These are phyloP conservation scores for Tautogolabrus adspersus DNA, from an alignment of 2,113 vertebrate species.

Conservation along the genomic window DNA sequence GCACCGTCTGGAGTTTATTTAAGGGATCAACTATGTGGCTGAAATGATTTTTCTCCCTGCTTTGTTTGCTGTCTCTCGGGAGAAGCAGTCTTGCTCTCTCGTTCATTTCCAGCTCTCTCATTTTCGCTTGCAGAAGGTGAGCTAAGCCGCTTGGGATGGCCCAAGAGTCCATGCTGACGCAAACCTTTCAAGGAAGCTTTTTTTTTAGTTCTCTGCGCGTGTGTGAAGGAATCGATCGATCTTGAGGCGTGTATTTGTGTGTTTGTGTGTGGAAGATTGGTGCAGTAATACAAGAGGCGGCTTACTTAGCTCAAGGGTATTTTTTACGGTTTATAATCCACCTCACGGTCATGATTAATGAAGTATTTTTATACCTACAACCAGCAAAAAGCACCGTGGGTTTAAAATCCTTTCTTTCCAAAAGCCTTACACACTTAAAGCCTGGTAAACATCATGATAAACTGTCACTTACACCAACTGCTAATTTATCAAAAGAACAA, in stretches of 20 bases:
- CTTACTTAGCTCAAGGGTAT: conserved; percentile 33
- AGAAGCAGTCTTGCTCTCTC: conserved; percentile 30
- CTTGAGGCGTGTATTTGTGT: conserved; percentile 7
- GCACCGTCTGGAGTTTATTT: conserved; percentile 6
- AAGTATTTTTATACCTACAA: not conserved
- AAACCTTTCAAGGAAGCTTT: conserved; percentile 65
- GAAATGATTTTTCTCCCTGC: conserved; percentile 4
- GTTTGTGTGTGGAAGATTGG: not conserved
- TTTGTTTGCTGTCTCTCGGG: conserved; percentile 50
- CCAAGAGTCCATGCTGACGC: conserved; percentile 53
- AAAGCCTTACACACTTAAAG: too few species aligned
- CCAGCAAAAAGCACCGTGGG: not conserved
- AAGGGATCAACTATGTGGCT: not conserved
- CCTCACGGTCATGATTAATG: conserved; percentile 38
- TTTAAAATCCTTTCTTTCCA: not conserved
- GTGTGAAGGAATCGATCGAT: conserved; percentile 32
- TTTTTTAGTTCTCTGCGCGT: conserved; percentile 49
- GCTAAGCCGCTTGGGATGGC: conserved; percentile 56
- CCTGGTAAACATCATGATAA: conserved; percentile 33
- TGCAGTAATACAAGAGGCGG: not conserved
- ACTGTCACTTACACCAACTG: conserved; percentile 15
- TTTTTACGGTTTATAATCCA: conserved; percentile 28
- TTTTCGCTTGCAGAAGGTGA: conserved; percentile 36
- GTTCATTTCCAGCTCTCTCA: conserved; percentile 42
- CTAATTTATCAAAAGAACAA: conserved; percentile 44